phyloP scores from a whole-genome alignment of 2,888 invertebrate genomes.

The Apamea crenata region DNA sequence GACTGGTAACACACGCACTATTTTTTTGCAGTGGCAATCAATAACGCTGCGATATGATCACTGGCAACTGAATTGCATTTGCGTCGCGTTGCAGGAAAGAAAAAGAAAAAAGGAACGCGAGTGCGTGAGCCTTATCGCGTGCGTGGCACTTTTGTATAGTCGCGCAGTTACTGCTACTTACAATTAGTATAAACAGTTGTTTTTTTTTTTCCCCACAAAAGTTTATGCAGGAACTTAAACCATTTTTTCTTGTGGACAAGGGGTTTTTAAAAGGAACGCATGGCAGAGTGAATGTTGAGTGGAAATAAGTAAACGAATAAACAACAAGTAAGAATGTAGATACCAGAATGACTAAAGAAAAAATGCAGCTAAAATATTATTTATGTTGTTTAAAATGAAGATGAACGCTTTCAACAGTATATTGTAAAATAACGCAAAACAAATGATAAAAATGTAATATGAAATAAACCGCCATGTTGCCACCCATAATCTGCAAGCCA shows the following conservation, averaged over 20 bases:
- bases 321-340: not conserved
- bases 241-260: conserved; percentile 16
- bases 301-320: not conserved
- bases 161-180: conserved; percentile 52
- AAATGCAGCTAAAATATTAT: not conserved
- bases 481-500: conserved; percentile 25
- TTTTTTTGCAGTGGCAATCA: conserved; percentile 64
- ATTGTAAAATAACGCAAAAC: not conserved
- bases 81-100: conserved; percentile 44
- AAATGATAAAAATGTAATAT: not conserved
- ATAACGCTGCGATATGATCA: conserved; percentile 59
- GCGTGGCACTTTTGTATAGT: conserved; percentile 43
- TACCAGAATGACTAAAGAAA: not conserved
- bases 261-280: not conserved
- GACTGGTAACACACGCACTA: conserved; percentile 49
- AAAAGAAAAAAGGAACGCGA: conserved; percentile 31
- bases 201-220: conserved; percentile 30
- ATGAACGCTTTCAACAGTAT: not conserved
- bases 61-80: conserved; percentile 55
- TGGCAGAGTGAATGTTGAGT: not conserved
- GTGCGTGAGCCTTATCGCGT: conserved; percentile 63
- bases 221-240: conserved; percentile 38
- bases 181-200: conserved; percentile 57
- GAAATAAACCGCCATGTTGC: not conserved
- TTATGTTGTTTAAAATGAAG: not conserved